Conservation (phyloP, 2,888 invertebrate species). For the Tipula helvola region DNA sequence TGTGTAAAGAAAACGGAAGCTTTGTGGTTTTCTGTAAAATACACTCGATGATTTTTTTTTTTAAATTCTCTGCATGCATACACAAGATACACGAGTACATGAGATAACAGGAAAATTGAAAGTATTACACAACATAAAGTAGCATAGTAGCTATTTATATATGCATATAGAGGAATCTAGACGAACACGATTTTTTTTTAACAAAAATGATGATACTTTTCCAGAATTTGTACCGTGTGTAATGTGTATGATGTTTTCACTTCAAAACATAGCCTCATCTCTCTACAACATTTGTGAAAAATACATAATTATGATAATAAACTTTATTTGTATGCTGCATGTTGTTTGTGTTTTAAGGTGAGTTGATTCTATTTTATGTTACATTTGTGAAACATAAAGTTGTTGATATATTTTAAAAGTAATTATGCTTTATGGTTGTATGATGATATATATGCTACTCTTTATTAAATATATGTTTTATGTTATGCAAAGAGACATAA, state of each 20-base stretch:
- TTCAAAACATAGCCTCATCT: not conserved
- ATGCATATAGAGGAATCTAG: not conserved
- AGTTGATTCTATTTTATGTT: not conserved
- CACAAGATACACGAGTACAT: not conserved
- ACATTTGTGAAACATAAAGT: not conserved
- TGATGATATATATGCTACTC: not conserved
- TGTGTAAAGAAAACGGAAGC: not conserved
- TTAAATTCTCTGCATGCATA: not conserved
- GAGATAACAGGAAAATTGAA: not conserved
- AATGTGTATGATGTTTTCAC: not conserved
- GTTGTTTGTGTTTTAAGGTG: not conserved
- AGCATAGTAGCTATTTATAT: not conserved
- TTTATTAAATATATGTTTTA: no score
- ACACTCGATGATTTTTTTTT: not conserved
- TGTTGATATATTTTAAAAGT: not conserved
- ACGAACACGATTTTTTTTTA: not conserved
- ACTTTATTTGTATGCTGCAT: not conserved
- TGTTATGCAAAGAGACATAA: no score
- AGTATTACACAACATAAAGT: not conserved
- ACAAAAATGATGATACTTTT: not conserved
- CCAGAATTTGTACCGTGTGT: not conserved
- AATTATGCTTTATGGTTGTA: not conserved
- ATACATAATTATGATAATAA: slow-evolving; percentile 4
- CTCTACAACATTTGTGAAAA: not conserved
- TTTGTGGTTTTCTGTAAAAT: not conserved